Conservation (phyloP, 1,140 invertebrate genomes). For the Dendroctonus ponderosae region DNA sequence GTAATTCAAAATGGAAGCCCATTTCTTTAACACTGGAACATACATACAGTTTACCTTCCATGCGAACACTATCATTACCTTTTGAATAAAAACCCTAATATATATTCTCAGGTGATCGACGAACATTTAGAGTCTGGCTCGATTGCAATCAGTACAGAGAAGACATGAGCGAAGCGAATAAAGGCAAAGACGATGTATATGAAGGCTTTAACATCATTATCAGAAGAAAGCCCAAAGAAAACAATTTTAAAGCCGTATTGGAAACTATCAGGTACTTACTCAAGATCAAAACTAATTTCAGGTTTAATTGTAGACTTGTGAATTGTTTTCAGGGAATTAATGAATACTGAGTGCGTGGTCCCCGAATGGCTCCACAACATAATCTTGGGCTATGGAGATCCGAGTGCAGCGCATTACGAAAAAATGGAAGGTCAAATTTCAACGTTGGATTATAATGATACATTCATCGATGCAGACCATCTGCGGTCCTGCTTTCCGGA, state of each 20-base stretch:
- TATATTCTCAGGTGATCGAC: slow-evolving; percentile 58
- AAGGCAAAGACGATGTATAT: slow-evolving; percentile 66
- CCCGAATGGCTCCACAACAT: slow-evolving; percentile 98
- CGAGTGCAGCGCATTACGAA: slow-evolving; percentile 90
- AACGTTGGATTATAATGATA: slow-evolving; percentile 96
- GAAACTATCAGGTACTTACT: slow-evolving; percentile 88
- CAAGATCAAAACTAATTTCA: neutral
- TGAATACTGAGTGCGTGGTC: slow-evolving; percentile 99
- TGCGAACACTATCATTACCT: too few species aligned
- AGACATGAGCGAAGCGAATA: slow-evolving; percentile 82
- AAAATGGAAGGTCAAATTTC: slow-evolving; percentile 76
- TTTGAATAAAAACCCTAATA: neutral
- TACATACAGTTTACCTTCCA: too few species aligned
- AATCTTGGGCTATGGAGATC: slow-evolving; percentile 96
- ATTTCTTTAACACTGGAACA: too few species aligned
- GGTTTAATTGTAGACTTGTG: too few species aligned
- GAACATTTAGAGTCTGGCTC: slow-evolving; percentile 91
- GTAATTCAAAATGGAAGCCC: too few species aligned
- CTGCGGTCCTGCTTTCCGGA: slow-evolving; percentile 82
- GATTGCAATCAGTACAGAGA: slow-evolving; percentile 95
- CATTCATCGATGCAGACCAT: slow-evolving; percentile 92
- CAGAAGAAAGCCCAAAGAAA: slow-evolving; percentile 97
- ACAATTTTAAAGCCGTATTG: slow-evolving; percentile 98
- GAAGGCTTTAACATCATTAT: slow-evolving; percentile 93
- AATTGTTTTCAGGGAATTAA: slow-evolving; percentile 65